These are phyloP conservation scores for Atethmia centrago DNA, from an alignment of 2,888 invertebrate genomes.

Conservation along the genomic window DNA sequence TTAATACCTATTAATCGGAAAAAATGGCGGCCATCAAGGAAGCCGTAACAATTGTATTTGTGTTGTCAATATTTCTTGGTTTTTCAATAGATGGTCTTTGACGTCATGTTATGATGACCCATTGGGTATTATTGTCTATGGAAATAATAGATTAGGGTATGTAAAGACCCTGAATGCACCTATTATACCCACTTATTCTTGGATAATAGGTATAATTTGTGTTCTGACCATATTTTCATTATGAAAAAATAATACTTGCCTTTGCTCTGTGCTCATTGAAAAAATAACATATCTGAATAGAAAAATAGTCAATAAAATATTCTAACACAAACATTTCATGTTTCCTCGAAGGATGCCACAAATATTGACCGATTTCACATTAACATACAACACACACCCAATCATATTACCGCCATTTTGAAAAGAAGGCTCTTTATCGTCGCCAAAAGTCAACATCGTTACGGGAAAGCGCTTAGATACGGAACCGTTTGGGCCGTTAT, in stretches of 20 bases:
- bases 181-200: slow-evolving; percentile 51
- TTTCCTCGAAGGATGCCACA: slow-evolving; percentile 38
- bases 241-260: slow-evolving; percentile 34
- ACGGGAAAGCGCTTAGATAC: slow-evolving; percentile 79
- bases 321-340: not conserved
- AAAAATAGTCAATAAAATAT: slow-evolving; percentile 35
- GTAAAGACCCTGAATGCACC: slow-evolving; percentile 52
- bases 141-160: slow-evolving; percentile 62
- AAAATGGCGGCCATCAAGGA: slow-evolving; percentile 70
- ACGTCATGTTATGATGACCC: slow-evolving; percentile 58
- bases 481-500: slow-evolving; percentile 84
- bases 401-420: slow-evolving; percentile 66
- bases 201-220: slow-evolving; percentile 52
- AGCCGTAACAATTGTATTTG: slow-evolving; percentile 52
- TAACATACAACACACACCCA: slow-evolving; percentile 21
- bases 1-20: slow-evolving; percentile 61
- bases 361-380: slow-evolving; percentile 47
- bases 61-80: slow-evolving; percentile 61
- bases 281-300: slow-evolving; percentile 9
- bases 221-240: slow-evolving; percentile 27
- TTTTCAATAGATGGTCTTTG: slow-evolving; percentile 61
- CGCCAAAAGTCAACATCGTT: slow-evolving; percentile 80
- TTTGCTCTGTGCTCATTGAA: slow-evolving; percentile 7
- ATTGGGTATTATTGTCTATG: slow-evolving; percentile 60
- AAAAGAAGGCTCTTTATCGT: slow-evolving; percentile 65